phyloP scores from a whole-genome alignment of 1,140 invertebrate genomes.

The Diabrotica undecimpunctata region DNA sequence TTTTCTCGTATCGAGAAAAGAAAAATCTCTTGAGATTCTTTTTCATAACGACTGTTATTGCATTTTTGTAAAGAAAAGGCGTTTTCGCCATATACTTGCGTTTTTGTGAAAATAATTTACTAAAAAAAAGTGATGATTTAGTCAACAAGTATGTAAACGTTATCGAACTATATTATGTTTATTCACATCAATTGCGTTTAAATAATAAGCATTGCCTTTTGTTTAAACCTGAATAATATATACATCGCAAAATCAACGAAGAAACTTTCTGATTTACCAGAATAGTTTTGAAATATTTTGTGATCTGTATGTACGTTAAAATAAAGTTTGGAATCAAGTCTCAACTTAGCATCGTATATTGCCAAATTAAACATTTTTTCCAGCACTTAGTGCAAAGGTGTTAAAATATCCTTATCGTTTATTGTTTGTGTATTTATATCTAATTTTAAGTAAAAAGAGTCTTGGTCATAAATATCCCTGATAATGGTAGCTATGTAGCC shows the following conservation, averaged over 20 bases:
- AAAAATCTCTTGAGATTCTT: background rate
- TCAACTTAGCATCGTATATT: no score
- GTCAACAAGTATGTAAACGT: background rate
- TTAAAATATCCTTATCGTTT: no score
- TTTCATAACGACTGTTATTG: background rate
- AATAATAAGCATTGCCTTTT: background rate
- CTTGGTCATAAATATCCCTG: no score
- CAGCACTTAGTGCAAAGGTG: no score
- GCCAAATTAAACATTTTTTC: no score
- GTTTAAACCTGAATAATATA: background rate
- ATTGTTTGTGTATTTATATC: no score
- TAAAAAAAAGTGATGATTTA: background rate
- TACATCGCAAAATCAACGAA: background rate
- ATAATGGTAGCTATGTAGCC: no score
- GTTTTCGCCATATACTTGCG: background rate
- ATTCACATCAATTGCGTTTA: background rate
- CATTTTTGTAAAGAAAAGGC: constrained; percentile 4
- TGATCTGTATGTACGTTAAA: no score
- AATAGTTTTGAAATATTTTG: no score
- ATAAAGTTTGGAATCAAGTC: no score
- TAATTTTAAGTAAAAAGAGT: no score
- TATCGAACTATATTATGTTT: background rate
- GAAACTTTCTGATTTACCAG: no score
- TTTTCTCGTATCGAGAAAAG: constrained; percentile 28
- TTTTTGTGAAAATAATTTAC: background rate